phyloP scores from a whole-genome alignment of 2,113 vertebrate genomes.

The Corythornis vintsioides region DNA sequence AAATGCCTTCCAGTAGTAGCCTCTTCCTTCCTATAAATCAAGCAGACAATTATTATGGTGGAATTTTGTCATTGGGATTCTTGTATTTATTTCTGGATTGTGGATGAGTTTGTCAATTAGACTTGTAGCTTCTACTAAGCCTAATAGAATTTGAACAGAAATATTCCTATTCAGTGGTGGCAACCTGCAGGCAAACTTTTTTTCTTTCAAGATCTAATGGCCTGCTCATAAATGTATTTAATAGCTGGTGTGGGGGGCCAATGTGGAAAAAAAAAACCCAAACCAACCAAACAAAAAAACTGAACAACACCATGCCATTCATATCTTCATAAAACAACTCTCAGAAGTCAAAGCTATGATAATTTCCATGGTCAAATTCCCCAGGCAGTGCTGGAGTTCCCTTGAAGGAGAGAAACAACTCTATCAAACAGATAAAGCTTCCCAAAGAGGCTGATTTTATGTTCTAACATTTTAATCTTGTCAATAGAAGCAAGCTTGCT shows the following conservation, averaged over 20 bases:
- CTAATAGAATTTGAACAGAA: background rate
- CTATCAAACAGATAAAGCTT: background rate
- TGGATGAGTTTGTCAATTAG: background rate
- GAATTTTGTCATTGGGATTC: background rate
- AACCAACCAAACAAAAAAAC: background rate
- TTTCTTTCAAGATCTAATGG: background rate
- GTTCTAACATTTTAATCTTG: background rate
- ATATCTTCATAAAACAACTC: background rate
- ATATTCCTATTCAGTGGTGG: background rate
- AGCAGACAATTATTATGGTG: background rate
- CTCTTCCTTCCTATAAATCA: background rate
- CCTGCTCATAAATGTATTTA: background rate
- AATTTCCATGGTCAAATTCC: background rate
- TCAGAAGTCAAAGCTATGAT: background rate
- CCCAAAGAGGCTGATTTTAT: background rate
- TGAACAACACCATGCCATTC: background rate
- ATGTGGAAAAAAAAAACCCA: background rate
- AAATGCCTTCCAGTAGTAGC: background rate
- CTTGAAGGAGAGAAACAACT: background rate
- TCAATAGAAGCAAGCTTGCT: background rate
- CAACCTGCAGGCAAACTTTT: background rate
- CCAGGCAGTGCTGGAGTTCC: background rate
- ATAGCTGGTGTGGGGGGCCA: accelerated
- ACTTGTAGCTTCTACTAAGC: background rate
- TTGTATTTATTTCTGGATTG: background rate